These are phyloP conservation scores for Antigone vipio DNA, from an alignment of 2,113 vertebrate genomes.

Conservation along the genomic window DNA sequence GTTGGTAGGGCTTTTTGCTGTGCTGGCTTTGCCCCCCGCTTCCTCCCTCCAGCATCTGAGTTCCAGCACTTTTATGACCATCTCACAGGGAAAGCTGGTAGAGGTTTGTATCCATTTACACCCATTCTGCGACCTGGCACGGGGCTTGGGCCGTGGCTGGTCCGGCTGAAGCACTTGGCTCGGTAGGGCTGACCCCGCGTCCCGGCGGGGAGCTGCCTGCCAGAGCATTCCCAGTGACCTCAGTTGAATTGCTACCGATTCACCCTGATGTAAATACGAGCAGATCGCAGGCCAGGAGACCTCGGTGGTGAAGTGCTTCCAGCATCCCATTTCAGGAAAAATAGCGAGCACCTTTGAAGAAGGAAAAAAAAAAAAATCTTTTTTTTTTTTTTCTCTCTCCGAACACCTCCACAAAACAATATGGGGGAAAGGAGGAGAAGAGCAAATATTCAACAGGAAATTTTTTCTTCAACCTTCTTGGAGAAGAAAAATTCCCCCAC, in stretches of 20 bases:
- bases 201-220: not conserved
- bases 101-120: not conserved
- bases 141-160: not conserved
- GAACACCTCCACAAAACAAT: not conserved
- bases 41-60: not conserved
- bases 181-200: fast-evolving
- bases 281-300: not conserved
- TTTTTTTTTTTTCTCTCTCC: not conserved
- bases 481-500: not conserved
- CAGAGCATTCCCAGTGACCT: not conserved
- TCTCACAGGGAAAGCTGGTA: not conserved
- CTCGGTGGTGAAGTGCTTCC: not conserved
- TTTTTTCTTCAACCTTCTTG: not conserved
- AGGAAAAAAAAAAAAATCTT: not conserved
- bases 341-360: not conserved
- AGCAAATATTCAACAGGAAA: not conserved
- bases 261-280: not conserved
- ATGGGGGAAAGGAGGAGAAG: not conserved
- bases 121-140: not conserved
- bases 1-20: not conserved
- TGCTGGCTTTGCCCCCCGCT: not conserved
- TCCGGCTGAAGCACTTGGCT: not conserved
- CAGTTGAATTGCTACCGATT: not conserved
- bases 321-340: not conserved
- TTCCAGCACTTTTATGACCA: not conserved